Evolutionary conservation across 2,113 vertebrate species (phyloP).

Genomic region (Ammodytes marinus): DNA sequence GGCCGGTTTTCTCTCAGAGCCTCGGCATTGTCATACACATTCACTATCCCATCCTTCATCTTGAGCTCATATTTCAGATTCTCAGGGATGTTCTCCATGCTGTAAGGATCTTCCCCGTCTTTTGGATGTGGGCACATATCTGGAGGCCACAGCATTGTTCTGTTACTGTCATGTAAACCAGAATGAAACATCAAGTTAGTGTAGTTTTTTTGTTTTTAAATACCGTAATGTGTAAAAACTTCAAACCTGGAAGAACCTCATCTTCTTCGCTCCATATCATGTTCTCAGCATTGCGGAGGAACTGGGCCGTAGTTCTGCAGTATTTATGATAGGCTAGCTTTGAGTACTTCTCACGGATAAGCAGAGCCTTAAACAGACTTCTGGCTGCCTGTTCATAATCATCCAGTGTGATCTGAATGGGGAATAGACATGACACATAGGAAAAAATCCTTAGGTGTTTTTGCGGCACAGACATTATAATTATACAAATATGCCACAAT

Average conservation of each 20-base stretch:
- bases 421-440: slow-evolving; percentile 15
- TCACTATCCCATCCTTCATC: slow-evolving; percentile 92
- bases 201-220: neutral
- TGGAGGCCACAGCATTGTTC: slow-evolving; percentile 63
- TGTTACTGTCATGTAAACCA: slow-evolving; percentile 23
- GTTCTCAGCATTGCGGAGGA: slow-evolving; percentile 86
- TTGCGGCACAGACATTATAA: neutral
- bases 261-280: slow-evolving; percentile 87
- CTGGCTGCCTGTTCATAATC: slow-evolving; percentile 95
- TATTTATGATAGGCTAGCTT: slow-evolving; percentile 94
- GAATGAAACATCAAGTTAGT: neutral
- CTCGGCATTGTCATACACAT: slow-evolving; percentile 88
- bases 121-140: slow-evolving; percentile 87
- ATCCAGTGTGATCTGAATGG: slow-evolving; percentile 92
- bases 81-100: slow-evolving; percentile 88
- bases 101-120: slow-evolving; percentile 91
- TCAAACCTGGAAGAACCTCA: slow-evolving; percentile 91
- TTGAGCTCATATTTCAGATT: slow-evolving; percentile 90
- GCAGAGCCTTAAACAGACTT: slow-evolving; percentile 92
- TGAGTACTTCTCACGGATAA: slow-evolving; percentile 94
- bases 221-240: neutral
- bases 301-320: slow-evolving; percentile 90
- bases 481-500: neutral
- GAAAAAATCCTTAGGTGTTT: neutral
- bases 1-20: slow-evolving; percentile 85